These are phyloP conservation scores for Rhabdophis nuchalis DNA, from an alignment of 2,797 vertebrate species.

Conservation along the genomic window DNA sequence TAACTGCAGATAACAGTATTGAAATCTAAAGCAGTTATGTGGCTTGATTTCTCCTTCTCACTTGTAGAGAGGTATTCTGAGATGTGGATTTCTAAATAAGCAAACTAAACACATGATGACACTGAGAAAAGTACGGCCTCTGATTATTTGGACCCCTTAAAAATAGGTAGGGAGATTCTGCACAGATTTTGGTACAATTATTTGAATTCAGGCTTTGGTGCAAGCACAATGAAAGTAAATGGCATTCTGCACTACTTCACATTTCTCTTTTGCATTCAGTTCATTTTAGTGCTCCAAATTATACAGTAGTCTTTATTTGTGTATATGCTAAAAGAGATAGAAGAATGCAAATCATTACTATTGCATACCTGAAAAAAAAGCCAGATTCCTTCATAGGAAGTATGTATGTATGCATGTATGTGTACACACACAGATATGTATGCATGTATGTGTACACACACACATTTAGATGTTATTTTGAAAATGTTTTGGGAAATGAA, in stretches of 20 bases:
- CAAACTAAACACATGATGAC: neutral
- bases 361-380: neutral
- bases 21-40: neutral
- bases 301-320: neutral
- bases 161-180: neutral
- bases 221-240: neutral
- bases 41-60: neutral
- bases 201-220: neutral
- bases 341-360: neutral
- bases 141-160: neutral
- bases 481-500: neutral
- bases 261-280: neutral
- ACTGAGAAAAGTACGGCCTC: neutral
- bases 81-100: neutral
- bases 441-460: too few relatives aligned
- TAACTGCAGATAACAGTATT: neutral
- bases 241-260: neutral
- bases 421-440: too few relatives aligned
- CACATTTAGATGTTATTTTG: neutral
- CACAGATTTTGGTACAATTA: neutral
- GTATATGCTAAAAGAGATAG: neutral
- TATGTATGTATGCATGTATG: neutral
- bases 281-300: neutral
- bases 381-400: neutral
- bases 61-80: neutral